A percentile compares a stretch with the other conserved stretches of the same genome.
Evolutionary conservation across 2,888 invertebrate species (phyloP).

Genomic region (Dasysyrphus tricinctus): DNA sequence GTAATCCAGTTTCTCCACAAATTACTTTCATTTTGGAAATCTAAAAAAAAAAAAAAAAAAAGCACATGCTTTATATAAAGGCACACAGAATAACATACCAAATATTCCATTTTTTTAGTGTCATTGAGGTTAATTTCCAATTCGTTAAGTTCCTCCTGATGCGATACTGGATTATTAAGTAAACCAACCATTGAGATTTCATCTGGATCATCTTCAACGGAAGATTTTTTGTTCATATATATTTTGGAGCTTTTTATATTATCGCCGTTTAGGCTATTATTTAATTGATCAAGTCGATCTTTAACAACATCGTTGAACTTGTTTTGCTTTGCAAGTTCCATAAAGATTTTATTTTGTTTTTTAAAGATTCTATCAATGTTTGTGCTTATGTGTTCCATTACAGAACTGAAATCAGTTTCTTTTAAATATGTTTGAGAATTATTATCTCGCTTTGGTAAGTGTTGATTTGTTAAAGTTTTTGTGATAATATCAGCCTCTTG

Average conservation of each 20-base stretch:
- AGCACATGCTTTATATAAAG: background rate
- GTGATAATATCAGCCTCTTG: no score
- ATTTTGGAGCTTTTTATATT: background rate
- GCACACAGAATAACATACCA: background rate
- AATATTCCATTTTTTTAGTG: background rate
- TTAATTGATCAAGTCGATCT: background rate
- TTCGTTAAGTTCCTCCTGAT: background rate
- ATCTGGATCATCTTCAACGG: background rate
- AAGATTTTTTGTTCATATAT: no score
- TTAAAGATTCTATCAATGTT: background rate
- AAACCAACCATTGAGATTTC: background rate
- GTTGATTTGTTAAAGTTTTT: no score
- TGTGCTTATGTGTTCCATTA: background rate
- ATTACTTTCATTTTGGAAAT: constrained; percentile 11
- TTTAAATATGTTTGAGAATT: background rate
- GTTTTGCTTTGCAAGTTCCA: background rate
- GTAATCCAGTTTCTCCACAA: background rate
- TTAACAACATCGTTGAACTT: background rate
- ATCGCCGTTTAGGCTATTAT: background rate
- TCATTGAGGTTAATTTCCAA: background rate
- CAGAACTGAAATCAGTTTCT: background rate
- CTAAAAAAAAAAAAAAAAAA: background rate
- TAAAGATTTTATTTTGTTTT: background rate
- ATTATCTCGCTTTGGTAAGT: background rate
- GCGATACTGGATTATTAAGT: background rate